phyloP scores from a whole-genome alignment of 1,140 invertebrate species.

The Bacillus rossius region DNA sequence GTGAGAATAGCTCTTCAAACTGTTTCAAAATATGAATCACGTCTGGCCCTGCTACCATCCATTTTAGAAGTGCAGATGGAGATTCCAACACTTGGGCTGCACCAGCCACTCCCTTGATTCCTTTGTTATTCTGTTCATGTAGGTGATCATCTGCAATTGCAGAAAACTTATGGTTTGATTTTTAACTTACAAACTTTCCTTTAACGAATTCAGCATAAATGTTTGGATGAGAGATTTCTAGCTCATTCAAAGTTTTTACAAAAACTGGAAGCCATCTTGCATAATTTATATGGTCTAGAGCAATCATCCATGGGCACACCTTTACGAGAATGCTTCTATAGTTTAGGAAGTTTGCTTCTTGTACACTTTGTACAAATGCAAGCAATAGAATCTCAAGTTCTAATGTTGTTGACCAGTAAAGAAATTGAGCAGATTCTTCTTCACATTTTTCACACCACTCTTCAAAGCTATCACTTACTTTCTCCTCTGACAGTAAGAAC shows the following conservation, averaged over 20 bases:
- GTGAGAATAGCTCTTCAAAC: too few species aligned
- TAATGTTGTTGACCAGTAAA: conserved; percentile 13
- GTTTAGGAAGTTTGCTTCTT: conserved; percentile 22
- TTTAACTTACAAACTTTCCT: conserved; percentile 23
- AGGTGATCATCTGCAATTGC: conserved; percentile 26
- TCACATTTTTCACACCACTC: conserved; percentile 6
- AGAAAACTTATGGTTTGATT: conserved; percentile 21
- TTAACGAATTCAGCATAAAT: conserved; percentile 3
- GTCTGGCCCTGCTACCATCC: too few species aligned
- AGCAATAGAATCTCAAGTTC: conserved; percentile 14
- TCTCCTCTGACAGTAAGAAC: conserved; percentile 5
- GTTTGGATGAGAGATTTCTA: conserved; percentile 1
- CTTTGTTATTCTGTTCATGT: conserved; percentile 27
- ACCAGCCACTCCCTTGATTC: conserved; percentile 19
- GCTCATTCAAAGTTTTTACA: conserved; percentile 19
- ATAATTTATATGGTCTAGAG: conserved; percentile 26
- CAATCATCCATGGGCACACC: conserved; percentile 26
- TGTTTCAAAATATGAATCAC: too few species aligned
- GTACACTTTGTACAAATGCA: conserved; percentile 9
- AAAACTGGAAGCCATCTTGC: conserved; percentile 26
- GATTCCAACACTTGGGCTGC: too few species aligned
- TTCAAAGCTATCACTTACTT: conserved; percentile 7
- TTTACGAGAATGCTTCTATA: conserved; percentile 19
- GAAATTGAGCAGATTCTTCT: conserved; percentile 11
- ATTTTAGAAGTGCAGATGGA: too few species aligned